These are phyloP conservation scores for Temnothorax rugatulus DNA, from an alignment of 2,888 invertebrate genomes.

Conservation along the genomic window DNA sequence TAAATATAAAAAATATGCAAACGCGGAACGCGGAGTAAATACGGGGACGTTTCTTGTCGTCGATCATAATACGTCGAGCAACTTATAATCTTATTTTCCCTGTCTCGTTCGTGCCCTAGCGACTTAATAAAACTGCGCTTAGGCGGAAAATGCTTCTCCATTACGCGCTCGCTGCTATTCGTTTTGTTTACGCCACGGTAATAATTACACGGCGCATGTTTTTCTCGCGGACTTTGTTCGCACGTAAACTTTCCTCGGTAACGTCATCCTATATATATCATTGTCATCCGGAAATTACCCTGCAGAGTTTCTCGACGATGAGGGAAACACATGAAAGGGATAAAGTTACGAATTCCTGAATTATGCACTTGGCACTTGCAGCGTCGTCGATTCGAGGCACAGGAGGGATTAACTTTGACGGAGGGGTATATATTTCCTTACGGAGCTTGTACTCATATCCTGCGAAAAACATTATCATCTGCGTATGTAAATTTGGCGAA, in stretches of 20 bases:
- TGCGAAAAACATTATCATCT: constrained; percentile 26
- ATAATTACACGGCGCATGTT: constrained; percentile 69
- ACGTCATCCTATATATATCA: constrained; percentile 71
- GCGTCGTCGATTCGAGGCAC: constrained; percentile 66
- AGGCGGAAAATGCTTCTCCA: constrained; percentile 57
- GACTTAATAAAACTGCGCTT: constrained; percentile 57
- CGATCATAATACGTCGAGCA: constrained; percentile 55
- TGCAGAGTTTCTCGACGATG: constrained; percentile 69
- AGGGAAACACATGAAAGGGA: constrained; percentile 72
- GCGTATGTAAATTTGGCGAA: constrained; percentile 24
- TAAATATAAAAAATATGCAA: constrained; percentile 39
- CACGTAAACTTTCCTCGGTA: constrained; percentile 63
- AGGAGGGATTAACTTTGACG: constrained; percentile 70
- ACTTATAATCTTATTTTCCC: constrained; percentile 57
- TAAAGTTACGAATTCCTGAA: constrained; percentile 75
- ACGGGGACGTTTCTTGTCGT: constrained; percentile 33
- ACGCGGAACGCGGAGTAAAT: constrained; percentile 9
- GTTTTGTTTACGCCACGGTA: constrained; percentile 60
- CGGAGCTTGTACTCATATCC: constrained; percentile 58
- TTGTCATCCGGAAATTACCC: constrained; percentile 74
- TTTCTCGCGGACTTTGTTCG: constrained; percentile 61
- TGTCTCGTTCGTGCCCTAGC: constrained; percentile 50
- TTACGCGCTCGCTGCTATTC: constrained; percentile 50
- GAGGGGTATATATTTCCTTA: constrained; percentile 62
- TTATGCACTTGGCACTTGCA: constrained; percentile 69